A percentile compares a stretch with the other conserved stretches of the same genome.
Evolutionary conservation across 2,888 invertebrate genomes (phyloP).

Genomic region (Ecliptopera silaceata): DNA sequence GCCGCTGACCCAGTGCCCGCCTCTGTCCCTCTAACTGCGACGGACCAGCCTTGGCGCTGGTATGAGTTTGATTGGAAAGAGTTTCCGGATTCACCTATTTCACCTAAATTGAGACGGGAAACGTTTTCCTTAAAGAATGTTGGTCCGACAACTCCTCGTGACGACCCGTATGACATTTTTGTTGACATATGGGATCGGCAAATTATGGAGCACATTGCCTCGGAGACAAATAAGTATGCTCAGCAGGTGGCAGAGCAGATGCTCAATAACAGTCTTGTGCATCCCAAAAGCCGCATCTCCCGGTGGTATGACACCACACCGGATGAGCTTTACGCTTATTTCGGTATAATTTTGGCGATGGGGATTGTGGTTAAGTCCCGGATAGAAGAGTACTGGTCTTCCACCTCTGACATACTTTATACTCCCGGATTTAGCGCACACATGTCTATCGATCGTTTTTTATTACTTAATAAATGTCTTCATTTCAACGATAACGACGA

Average conservation of each 20-base stretch:
- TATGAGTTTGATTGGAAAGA: slow-evolving; percentile 23
- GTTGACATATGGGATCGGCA: no score
- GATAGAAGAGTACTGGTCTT: no score
- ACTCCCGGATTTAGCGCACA: no score
- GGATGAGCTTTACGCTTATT: slow-evolving; percentile 35
- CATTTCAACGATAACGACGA: no score
- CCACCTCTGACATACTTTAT: no score
- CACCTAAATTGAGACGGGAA: slow-evolving; percentile 29
- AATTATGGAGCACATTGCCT: no score
- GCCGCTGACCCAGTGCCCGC: slow-evolving; percentile 6
- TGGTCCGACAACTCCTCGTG: slow-evolving; percentile 31
- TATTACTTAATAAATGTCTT: no score
- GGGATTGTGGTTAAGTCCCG: no score
- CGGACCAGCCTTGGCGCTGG: slow-evolving; percentile 16
- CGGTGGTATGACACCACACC: slow-evolving; percentile 18
- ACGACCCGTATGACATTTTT: no score
- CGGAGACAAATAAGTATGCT: no score
- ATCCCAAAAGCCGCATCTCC: slow-evolving; percentile 22
- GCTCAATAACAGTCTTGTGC: neutral
- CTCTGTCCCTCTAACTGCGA: slow-evolving; percentile 3
- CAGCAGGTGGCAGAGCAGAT: no score
- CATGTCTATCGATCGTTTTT: no score
- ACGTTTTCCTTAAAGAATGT: slow-evolving; percentile 28
- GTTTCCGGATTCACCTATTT: slow-evolving; percentile 25
- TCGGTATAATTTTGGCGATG: slow-evolving; percentile 21